phyloP scores from a whole-genome alignment of 2,113 vertebrate species.

The Neolamprologus devosi region DNA sequence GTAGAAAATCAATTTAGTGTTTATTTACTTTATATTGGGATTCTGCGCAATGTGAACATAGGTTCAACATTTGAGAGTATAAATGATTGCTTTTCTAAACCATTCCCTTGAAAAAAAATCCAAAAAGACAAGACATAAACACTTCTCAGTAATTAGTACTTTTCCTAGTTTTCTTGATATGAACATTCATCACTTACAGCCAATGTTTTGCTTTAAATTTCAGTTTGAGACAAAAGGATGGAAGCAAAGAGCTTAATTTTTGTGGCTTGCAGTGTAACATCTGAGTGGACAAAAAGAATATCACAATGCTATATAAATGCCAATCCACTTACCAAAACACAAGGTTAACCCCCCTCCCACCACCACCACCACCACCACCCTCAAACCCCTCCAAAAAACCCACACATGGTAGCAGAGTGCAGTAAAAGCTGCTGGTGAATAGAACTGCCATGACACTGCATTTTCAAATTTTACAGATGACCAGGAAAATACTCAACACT shows the following conservation, averaged over 20 bases:
- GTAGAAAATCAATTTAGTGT: neutral
- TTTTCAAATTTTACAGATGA: neutral
- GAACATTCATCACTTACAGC: neutral
- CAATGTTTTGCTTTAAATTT: neutral
- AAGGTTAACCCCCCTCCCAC: neutral
- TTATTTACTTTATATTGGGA: neutral
- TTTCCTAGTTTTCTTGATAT: neutral
- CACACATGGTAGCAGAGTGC: neutral
- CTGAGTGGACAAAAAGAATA: neutral
- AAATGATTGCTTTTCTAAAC: neutral
- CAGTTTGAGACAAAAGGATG: neutral
- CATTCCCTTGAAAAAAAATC: neutral
- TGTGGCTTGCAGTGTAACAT: neutral
- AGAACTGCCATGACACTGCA: neutral
- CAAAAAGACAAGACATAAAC: neutral
- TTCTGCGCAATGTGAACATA: neutral
- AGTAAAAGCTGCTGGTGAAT: neutral
- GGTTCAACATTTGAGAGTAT: neutral
- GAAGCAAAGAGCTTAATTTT: neutral
- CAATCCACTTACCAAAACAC: neutral
- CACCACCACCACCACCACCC: no score
- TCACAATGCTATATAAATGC: neutral
- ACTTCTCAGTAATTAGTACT: neutral
- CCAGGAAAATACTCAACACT: neutral
- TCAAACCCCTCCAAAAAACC: neutral